These are phyloP conservation scores for Hystrix cristata DNA, from an alignment of 2,113 vertebrate species.

Conservation along the genomic window DNA sequence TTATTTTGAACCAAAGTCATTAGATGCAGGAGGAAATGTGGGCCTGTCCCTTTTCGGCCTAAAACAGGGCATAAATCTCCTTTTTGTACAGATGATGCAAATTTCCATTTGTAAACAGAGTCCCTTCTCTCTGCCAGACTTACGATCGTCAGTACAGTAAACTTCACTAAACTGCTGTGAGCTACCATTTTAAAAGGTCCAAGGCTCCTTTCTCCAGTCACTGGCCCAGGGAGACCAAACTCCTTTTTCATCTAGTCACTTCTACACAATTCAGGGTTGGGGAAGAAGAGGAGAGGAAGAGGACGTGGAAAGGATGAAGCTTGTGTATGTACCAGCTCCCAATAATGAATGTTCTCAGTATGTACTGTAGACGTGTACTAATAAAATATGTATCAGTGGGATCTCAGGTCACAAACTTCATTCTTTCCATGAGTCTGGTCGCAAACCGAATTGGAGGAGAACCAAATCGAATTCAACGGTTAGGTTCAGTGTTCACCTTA, in stretches of 20 bases:
- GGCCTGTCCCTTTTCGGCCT: background rate
- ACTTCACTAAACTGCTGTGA: background rate
- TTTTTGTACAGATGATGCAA: background rate
- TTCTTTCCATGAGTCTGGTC: no score
- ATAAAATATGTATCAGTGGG: background rate
- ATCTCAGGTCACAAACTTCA: no score
- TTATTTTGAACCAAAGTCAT: background rate
- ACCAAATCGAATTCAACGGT: no score
- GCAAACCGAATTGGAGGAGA: no score
- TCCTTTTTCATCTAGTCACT: no score
- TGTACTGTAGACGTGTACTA: background rate
- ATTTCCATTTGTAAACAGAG: background rate
- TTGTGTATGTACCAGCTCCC: background rate
- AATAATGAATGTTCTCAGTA: background rate
- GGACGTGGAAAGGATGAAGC: background rate
- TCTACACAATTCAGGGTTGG: background rate
- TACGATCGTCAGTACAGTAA: background rate
- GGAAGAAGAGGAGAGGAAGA: background rate
- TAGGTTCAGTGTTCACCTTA: no score
- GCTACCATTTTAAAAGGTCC: accelerated
- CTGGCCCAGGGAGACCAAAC: background rate
- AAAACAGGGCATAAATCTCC: background rate
- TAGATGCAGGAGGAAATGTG: background rate
- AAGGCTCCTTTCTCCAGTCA: background rate
- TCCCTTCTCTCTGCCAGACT: no score